Conservation (phyloP, 2,113 vertebrate genomes). For the Cheilinus undulatus region DNA sequence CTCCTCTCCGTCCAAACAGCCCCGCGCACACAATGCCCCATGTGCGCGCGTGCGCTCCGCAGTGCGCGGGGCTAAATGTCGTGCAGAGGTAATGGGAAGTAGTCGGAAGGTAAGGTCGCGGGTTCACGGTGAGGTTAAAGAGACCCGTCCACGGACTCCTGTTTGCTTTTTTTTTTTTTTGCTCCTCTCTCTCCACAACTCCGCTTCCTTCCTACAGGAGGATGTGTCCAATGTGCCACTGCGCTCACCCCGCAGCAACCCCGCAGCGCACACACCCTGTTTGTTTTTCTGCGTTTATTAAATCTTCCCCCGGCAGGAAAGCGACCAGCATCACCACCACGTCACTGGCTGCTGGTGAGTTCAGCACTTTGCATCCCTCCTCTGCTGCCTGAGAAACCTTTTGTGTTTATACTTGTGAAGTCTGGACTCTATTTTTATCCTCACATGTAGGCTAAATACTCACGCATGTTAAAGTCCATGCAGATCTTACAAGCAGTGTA, state of each 20-base stretch:
- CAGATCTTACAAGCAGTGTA: too few species aligned
- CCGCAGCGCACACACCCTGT: conserved; percentile 79
- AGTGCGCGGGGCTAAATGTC: conserved; percentile 83
- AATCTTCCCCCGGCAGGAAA: conserved; percentile 86
- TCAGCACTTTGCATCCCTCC: conserved; percentile 62
- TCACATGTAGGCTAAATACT: not conserved
- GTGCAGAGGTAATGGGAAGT: conserved; percentile 91
- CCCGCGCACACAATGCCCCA: conserved; percentile 47
- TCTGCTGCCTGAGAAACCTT: conserved; percentile 68
- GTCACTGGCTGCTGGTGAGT: conserved; percentile 80
- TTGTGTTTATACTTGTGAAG: conserved; percentile 62
- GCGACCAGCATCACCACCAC: conserved; percentile 75
- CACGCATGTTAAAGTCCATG: not conserved
- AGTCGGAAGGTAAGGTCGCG: conserved; percentile 86
- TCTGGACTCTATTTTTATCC: conserved; percentile 67
- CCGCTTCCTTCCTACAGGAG: conserved; percentile 92
- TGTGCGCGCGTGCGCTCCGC: conserved; percentile 52
- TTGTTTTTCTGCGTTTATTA: conserved; percentile 91
- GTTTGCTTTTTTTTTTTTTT: conserved; percentile 85
- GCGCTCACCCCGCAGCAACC: conserved; percentile 69
- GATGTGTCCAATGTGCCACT: conserved; percentile 84
- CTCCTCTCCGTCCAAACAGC: conserved; percentile 26
- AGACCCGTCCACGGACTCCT: conserved; percentile 86
- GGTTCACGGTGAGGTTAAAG: conserved; percentile 92
- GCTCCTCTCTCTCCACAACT: conserved; percentile 83